Evolutionary conservation across 2,888 invertebrate genomes (phyloP).

Genomic region (Phengaris alcon): DNA sequence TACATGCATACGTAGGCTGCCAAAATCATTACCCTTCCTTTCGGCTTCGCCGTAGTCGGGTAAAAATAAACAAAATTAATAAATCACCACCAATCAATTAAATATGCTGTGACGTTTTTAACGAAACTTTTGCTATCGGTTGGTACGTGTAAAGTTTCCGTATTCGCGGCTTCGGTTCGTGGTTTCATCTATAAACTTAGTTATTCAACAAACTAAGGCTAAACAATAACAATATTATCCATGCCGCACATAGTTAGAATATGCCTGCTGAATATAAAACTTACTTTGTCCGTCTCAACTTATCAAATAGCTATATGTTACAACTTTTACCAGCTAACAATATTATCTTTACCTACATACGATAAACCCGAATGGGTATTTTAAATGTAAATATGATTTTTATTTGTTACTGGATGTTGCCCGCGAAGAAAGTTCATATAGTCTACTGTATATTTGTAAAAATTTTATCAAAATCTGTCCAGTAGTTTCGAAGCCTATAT

Average conservation of each 20-base stretch:
- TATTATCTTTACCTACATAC: neutral
- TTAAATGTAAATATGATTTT: neutral
- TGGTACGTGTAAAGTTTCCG: conserved; percentile 22
- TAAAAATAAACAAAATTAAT: neutral
- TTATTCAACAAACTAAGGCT: conserved; percentile 44
- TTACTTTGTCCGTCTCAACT: conserved; percentile 39
- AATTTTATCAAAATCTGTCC: too few species aligned
- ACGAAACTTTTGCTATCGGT: neutral
- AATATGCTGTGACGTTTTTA: conserved; percentile 12
- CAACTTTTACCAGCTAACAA: neutral
- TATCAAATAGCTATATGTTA: conserved; percentile 17
- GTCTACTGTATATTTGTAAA: too few species aligned
- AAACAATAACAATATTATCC: conserved; percentile 47
- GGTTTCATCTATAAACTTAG: conserved; percentile 45
- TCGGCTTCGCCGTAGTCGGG: too few species aligned
- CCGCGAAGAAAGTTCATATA: too few species aligned
- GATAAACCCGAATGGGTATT: neutral
- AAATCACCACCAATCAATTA: neutral
- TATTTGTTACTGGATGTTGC: too few species aligned
- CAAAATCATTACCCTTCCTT: too few species aligned
- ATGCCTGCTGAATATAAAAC: conserved; percentile 43
- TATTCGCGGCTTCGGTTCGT: conserved; percentile 39
- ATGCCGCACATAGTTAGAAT: conserved; percentile 44
- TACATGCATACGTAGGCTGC: too few species aligned
- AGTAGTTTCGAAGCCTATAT: too few species aligned